These are phyloP conservation scores for Drepanosiphum platanoidis DNA, from an alignment of 2,888 invertebrate genomes.

Conservation along the genomic window DNA sequence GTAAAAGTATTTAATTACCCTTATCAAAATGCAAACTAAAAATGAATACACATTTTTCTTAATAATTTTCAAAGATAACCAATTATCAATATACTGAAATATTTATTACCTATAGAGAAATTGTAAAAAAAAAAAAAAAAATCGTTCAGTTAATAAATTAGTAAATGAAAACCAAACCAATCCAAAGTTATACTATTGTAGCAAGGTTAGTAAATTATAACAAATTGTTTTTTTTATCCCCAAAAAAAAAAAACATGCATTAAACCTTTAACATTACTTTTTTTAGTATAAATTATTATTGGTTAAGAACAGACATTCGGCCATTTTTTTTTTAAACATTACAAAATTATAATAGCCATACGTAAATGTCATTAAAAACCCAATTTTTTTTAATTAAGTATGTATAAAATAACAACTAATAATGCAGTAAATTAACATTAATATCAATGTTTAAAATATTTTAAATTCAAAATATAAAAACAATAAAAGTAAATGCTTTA, in stretches of 20 bases:
- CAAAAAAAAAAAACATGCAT: constrained; percentile 25
- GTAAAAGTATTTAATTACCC: neutral
- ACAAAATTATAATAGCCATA: neutral
- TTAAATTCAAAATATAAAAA: neutral
- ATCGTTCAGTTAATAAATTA: neutral
- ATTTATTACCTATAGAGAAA: constrained; percentile 2
- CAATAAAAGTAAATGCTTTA: neutral
- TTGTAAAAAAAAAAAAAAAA: neutral
- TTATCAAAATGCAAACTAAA: neutral
- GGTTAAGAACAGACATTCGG: constrained; percentile 14
- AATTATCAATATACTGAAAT: neutral
- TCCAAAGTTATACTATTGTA: constrained; percentile 9
- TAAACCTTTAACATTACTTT: neutral
- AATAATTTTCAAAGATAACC: neutral
- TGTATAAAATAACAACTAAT: neutral
- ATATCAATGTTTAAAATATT: neutral
- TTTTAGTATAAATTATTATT: neutral
- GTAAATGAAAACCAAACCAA: constrained; percentile 16
- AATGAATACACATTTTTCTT: constrained; percentile 3
- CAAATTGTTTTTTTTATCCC: neutral
- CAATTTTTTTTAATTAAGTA: too few species aligned
- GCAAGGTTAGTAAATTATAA: constrained; percentile 44
- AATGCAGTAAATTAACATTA: neutral
- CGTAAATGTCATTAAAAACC: neutral
- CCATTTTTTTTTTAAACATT: too few species aligned